Percentiles rank a stretch among this genome's conserved stretches.
phyloP scores from a whole-genome alignment of 2,113 vertebrate genomes.

The Eubucco bourcierii region DNA sequence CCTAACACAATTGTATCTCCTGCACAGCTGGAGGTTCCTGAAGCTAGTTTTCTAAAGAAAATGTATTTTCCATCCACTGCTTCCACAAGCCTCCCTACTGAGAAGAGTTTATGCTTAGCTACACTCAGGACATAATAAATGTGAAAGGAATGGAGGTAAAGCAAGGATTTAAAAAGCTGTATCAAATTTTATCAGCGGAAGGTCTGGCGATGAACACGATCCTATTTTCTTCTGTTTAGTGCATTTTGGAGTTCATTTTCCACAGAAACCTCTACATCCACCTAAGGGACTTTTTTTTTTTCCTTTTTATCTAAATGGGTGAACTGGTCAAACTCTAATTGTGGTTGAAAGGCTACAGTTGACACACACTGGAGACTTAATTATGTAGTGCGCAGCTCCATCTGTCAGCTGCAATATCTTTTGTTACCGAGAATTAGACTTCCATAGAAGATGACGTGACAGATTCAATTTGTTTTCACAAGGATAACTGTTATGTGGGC shows the following conservation, averaged over 20 bases:
- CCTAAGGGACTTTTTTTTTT: not conserved
- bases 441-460: constrained; percentile 44
- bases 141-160: constrained; percentile 4
- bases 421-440: constrained; percentile 53
- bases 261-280: not conserved
- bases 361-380: constrained; percentile 53
- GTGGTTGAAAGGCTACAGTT: constrained; percentile 32
- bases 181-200: constrained; percentile 9
- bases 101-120: constrained; percentile 57
- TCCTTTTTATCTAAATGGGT: not conserved
- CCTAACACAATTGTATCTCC: not conserved
- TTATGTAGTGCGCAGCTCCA: constrained; percentile 44
- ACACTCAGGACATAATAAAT: constrained; percentile 36
- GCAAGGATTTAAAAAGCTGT: not conserved
- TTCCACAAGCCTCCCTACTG: constrained; percentile 30
- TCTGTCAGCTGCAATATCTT: constrained; percentile 64
- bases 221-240: not conserved
- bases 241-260: not conserved
- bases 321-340: constrained; percentile 52
- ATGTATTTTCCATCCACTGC: constrained; percentile 47
- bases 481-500: not conserved
- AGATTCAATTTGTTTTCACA: constrained; percentile 42
- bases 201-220: not conserved
- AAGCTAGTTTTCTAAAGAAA: constrained; percentile 47
- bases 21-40: constrained; percentile 45